Conservation (phyloP, 2,888 invertebrate species). For the Lasioglossum lativentre region DNA sequence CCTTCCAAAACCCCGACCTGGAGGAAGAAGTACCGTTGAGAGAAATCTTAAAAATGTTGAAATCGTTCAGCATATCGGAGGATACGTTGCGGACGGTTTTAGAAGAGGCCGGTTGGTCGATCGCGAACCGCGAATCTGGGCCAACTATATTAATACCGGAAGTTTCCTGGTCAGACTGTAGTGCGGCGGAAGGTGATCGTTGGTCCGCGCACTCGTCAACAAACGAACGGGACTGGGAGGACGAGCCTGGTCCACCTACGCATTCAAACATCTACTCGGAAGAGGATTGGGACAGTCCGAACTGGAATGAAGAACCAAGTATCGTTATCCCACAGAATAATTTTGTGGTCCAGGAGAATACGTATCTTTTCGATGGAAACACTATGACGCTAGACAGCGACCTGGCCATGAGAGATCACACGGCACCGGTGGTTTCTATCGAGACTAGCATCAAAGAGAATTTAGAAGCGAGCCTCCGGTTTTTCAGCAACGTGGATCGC, state of each 20-base stretch:
- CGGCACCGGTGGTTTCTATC: background rate
- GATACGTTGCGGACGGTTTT: constrained; percentile 73
- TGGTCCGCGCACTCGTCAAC: background rate
- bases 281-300: constrained; percentile 57
- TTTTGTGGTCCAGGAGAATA: constrained; percentile 31
- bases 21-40: constrained; percentile 81
- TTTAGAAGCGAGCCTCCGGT: background rate
- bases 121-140: constrained; percentile 70
- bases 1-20: constrained; percentile 58
- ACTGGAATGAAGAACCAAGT: constrained; percentile 64
- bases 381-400: constrained; percentile 3
- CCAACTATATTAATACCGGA: constrained; percentile 70
- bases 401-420: background rate
- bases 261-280: constrained; percentile 28
- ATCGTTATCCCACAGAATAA: constrained; percentile 54
- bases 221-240: constrained; percentile 57
- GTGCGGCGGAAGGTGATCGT: constrained; percentile 13
- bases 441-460: background rate
- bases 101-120: constrained; percentile 71
- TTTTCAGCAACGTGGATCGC: constrained; percentile 2
- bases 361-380: constrained; percentile 51
- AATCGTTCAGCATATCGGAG: constrained; percentile 65
- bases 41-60: constrained; percentile 73
- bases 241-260: constrained; percentile 53
- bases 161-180: constrained; percentile 45